Conservation (phyloP, 1,140 invertebrate genomes). For the Adoxophyes honmai region DNA sequence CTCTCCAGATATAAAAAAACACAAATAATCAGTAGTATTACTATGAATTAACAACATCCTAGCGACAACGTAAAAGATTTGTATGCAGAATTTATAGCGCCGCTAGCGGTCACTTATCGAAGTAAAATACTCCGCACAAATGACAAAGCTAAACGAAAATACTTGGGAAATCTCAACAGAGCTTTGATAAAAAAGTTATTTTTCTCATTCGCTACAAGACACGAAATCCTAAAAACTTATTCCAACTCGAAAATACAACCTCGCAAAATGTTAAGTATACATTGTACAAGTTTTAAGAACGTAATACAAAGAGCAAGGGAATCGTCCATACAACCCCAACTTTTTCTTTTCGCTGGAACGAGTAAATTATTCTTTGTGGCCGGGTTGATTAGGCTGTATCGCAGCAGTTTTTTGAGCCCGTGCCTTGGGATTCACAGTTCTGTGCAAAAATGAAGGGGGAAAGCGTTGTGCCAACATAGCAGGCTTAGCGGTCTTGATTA, state of each 20-base stretch:
- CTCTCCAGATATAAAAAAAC: too few species aligned
- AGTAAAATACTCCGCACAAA: too few species aligned
- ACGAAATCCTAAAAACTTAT: background rate
- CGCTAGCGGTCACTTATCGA: too few species aligned
- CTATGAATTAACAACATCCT: too few species aligned
- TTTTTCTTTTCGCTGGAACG: background rate
- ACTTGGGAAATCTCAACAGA: too few species aligned
- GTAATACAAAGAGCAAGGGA: constrained; percentile 7
- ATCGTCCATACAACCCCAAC: constrained; percentile 1
- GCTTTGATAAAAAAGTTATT: too few species aligned
- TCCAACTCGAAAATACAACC: background rate
- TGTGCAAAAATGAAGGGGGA: background rate
- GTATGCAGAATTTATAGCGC: too few species aligned
- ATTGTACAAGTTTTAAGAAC: constrained; percentile 7
- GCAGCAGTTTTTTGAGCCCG: background rate
- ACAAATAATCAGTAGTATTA: too few species aligned
- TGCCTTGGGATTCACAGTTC: background rate
- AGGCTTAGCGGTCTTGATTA: background rate
- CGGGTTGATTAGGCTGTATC: constrained; percentile 2
- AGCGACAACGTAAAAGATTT: too few species aligned
- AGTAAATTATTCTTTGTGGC: constrained; percentile 5
- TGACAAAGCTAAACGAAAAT: too few species aligned
- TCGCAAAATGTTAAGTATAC: background rate
- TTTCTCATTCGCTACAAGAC: background rate
- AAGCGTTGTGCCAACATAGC: background rate